Base-by-base conservation (phyloP, 2,797 vertebrate species). In the Pantherophis vulpinus region DNA sequence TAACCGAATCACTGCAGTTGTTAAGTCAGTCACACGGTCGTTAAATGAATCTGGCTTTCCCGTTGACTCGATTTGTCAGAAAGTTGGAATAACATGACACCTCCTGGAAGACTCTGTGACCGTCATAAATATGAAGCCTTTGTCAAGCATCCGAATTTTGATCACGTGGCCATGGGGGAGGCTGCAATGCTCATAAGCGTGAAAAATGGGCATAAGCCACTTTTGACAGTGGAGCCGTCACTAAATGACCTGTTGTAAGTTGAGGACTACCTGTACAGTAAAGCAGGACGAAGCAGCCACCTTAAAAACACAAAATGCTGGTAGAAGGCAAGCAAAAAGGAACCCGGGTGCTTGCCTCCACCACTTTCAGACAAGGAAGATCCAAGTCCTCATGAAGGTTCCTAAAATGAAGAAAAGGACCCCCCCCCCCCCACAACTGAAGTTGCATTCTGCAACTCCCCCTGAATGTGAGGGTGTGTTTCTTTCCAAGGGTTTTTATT, bases 161-260 rank as follows among this genome's bases (percentile, higher is more conserved):
- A 10, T 13, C 11, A 5, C 1, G 12, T 63, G 27, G 29, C 27
- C 61, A 0, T 1, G 58, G 61, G 23, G 61, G 27, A 63, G 4
- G 61, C 61, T 1, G 11, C 61, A 13, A 63, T 12, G 61, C 10
- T 29, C 27, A 5, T 5, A 29, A 63, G 61, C 1, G 11, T 70
- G 63, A 7, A 16, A 70, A 70, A 70, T 70, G 63, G 29, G 1
- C 13, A 2, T 14, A 66, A 66, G 13, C 0, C 63, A 16, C 13
- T 66, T n/a, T n/a, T 66, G 5, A 14, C 27, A 14, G 12, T 6
- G 29, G 5, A 0, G 0, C 2, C 12, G 5, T 16, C 29, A n/a
- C 5, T 66, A 16, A 32, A 16, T 13, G 2, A 32, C 16, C 5
- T 32, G 5, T 5, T 16, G 5, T 32, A 32, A 70, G 29, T 16